A percentile compares a stretch with the other conserved stretches of the same genome.
These are phyloP conservation scores for Phrynosoma blainvillii DNA, from an alignment of 2,113 vertebrate genomes.

Conservation along the genomic window DNA sequence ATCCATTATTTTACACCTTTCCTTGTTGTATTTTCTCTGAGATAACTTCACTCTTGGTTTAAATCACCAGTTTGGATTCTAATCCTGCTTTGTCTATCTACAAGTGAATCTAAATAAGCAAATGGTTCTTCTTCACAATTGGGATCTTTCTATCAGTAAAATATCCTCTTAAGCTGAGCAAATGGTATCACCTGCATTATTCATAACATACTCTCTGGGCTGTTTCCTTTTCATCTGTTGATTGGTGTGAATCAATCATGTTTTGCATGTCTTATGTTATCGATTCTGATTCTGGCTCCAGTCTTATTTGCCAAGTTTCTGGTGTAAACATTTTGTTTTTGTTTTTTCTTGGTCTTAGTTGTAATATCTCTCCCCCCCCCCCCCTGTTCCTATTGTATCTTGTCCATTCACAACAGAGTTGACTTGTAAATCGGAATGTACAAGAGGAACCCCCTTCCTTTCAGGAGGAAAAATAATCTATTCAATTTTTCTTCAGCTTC, in stretches of 20 bases:
- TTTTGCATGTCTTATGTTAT: background rate
- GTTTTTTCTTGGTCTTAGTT: background rate
- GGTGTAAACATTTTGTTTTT: background rate
- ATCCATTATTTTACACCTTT: background rate
- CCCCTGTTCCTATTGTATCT: no score
- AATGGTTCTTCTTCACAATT: background rate
- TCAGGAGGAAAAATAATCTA: no score
- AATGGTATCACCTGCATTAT: slow-evolving; percentile 12
- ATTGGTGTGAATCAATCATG: slow-evolving; percentile 36
- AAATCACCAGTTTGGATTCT: background rate
- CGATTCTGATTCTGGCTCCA: slow-evolving; percentile 8
- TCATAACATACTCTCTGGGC: slow-evolving; percentile 5
- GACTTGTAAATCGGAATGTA: no score
- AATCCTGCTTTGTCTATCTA: background rate
- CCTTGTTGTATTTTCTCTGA: background rate
- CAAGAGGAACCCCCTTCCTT: no score
- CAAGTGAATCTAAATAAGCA: background rate
- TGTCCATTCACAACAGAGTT: no score
- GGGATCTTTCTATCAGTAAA: background rate
- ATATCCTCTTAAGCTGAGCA: slow-evolving; percentile 2
- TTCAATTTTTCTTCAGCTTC: no score
- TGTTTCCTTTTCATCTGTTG: slow-evolving; percentile 26
- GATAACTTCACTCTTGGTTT: background rate
- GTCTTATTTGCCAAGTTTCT: slow-evolving; percentile 2
- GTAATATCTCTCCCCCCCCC: background rate